Evolutionary conservation across 1,140 invertebrate genomes (phyloP).

Genomic region (Leptinotarsa texana): DNA sequence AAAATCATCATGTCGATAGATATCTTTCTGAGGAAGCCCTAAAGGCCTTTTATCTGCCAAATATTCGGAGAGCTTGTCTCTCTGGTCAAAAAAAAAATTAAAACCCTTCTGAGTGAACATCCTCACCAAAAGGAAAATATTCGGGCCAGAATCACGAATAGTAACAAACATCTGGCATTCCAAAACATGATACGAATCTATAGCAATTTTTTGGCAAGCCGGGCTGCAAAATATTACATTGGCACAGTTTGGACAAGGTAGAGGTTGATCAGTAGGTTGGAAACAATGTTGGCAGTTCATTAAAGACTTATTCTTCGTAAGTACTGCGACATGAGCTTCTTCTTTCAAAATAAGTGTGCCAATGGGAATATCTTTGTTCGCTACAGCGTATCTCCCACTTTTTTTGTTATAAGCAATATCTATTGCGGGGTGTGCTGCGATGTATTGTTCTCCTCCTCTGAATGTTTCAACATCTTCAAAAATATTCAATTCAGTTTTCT

Average conservation of each 20-base stretch:
- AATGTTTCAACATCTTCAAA: background rate
- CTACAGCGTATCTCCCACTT: background rate
- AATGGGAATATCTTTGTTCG: conserved; percentile 3
- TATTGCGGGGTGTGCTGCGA: background rate
- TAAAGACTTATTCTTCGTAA: background rate
- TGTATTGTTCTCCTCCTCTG: background rate
- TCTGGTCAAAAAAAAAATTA: background rate
- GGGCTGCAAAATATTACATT: background rate
- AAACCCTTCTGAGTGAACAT: background rate
- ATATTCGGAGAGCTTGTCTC: background rate
- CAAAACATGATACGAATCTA: background rate
- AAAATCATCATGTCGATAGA: background rate
- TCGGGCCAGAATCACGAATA: background rate
- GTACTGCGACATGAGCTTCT: background rate
- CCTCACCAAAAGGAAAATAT: background rate
- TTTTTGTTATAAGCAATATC: background rate
- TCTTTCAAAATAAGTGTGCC: background rate
- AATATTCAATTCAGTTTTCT: background rate
- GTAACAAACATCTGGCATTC: background rate
- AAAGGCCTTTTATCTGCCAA: background rate
- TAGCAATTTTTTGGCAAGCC: background rate
- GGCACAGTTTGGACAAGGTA: background rate
- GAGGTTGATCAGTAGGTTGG: background rate
- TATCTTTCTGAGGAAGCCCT: background rate
- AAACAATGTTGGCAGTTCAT: background rate